A percentile compares a stretch with the other conserved stretches of the same genome.
phyloP scores from a whole-genome alignment of 2,888 invertebrate genomes.

The Zele albiditarsus region DNA sequence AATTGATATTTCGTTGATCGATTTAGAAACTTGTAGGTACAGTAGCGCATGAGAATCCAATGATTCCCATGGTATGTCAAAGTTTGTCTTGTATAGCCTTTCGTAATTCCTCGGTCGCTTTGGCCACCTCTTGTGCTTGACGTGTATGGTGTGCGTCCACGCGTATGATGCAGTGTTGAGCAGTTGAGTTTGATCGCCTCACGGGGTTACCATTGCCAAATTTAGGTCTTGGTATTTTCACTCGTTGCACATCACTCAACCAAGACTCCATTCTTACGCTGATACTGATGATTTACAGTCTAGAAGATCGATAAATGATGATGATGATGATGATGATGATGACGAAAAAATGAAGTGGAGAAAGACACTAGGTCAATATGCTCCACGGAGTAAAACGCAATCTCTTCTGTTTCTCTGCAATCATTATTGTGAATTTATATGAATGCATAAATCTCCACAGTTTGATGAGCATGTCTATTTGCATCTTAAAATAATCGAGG shows the following conservation, averaged over 20 bases:
- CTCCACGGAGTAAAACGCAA: conserved; percentile 52
- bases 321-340: neutral
- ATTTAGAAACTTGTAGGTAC: conserved; percentile 33
- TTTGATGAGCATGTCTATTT: neutral
- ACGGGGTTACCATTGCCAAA: conserved; percentile 78
- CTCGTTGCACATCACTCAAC: conserved; percentile 87
- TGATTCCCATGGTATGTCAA: conserved; percentile 71
- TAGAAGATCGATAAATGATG: neutral
- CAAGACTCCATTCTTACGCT: conserved; percentile 83
- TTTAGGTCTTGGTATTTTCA: conserved; percentile 89
- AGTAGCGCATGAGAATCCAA: conserved; percentile 38
- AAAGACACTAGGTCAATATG: conserved; percentile 52
- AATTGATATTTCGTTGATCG: neutral
- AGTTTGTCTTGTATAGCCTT: conserved; percentile 85
- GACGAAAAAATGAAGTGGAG: conserved; percentile 23
- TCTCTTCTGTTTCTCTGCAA: conserved; percentile 33
- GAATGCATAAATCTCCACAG: neutral
- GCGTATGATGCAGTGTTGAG: conserved; percentile 78
- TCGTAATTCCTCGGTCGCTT: conserved; percentile 85
- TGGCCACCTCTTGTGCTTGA: conserved; percentile 75
- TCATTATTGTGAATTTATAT: conserved; percentile 8
- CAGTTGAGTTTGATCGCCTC: conserved; percentile 73
- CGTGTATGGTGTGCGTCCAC: conserved; percentile 73
- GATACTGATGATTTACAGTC: neutral
- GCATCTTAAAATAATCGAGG: conserved; percentile 1